These are phyloP conservation scores for Euplexia lucipara DNA, from an alignment of 2,888 invertebrate genomes.

Conservation along the genomic window DNA sequence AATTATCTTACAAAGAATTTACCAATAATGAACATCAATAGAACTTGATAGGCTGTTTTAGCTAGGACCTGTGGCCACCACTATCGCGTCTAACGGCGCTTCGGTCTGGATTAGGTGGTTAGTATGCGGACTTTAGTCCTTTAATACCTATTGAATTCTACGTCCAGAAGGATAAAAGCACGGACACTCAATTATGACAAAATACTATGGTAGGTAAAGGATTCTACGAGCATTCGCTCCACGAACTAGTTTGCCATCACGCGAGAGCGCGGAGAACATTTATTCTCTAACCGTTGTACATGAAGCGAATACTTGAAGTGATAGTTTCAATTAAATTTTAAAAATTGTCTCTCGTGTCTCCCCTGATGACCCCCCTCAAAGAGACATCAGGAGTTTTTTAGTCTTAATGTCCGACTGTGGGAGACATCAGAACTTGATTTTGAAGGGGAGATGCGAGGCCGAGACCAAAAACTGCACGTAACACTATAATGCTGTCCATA, in stretches of 20 bases:
- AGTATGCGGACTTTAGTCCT: slow-evolving; percentile 4
- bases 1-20: background rate
- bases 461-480: too few relatives aligned
- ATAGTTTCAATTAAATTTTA: slow-evolving; percentile 8
- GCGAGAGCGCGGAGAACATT: too few relatives aligned
- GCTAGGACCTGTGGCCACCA: background rate
- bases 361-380: too few relatives aligned
- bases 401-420: too few relatives aligned
- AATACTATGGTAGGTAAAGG: background rate
- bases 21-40: background rate
- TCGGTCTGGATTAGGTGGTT: background rate
- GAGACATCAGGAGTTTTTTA: too few relatives aligned
- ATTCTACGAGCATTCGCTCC: too few relatives aligned
- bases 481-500: slow-evolving; percentile 26
- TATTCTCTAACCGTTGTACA: too few relatives aligned
- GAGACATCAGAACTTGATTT: too few relatives aligned
- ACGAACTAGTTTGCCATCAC: too few relatives aligned
- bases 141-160: slow-evolving; percentile 8
- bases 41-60: background rate
- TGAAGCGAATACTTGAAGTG: slow-evolving; percentile 1
- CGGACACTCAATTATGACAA: slow-evolving; percentile 5
- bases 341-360: too few relatives aligned
- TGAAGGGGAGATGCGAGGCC: too few relatives aligned
- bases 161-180: slow-evolving; percentile 10
- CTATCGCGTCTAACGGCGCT: background rate